Evolutionary conservation across 2,113 vertebrate species (phyloP).

Genomic region (Mustelus asterias): DNA sequence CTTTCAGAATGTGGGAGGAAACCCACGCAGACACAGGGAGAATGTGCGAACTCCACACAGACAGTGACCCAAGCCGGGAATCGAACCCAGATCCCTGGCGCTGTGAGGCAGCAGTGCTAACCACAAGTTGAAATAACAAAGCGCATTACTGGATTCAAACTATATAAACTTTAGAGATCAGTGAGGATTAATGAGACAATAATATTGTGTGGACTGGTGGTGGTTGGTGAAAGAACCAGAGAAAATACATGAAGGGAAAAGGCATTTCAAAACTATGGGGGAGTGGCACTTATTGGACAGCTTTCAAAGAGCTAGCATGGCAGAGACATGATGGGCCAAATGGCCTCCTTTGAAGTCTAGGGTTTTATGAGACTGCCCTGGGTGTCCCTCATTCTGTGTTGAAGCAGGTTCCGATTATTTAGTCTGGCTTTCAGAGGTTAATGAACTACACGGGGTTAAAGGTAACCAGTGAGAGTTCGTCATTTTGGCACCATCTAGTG

Average conservation of each 20-base stretch:
- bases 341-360: background rate
- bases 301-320: background rate
- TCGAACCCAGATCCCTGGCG: too few species aligned
- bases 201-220: background rate
- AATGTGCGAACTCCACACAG: too few species aligned
- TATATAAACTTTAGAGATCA: background rate
- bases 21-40: too few species aligned
- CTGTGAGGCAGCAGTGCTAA: too few species aligned
- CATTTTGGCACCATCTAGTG: background rate
- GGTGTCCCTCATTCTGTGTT: background rate
- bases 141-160: background rate
- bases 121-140: background rate
- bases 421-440: background rate
- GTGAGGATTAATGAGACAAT: background rate
- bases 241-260: too few species aligned
- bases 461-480: background rate
- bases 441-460: background rate
- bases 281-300: background rate
- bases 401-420: background rate
- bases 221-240: background rate
- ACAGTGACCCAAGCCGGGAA: too few species aligned
- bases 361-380: background rate
- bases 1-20: too few species aligned
- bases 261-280: too few species aligned
- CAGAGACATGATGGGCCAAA: background rate